phyloP scores from a whole-genome alignment of 2,797 vertebrate species.

The Myripristis jacobus region DNA sequence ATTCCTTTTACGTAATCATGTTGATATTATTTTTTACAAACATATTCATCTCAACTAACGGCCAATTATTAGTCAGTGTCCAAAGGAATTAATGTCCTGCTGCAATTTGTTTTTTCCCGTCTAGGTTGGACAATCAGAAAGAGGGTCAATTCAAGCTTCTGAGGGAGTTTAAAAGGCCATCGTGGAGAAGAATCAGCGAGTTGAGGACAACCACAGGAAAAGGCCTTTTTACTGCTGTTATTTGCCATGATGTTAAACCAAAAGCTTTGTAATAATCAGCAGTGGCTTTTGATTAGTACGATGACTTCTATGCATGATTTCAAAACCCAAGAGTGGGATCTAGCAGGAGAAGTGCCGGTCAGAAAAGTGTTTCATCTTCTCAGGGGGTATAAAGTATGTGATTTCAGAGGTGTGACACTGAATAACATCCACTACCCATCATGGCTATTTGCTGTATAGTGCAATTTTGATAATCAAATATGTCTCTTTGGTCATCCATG shows the following conservation, averaged over 20 bases:
- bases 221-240: constrained; percentile 17
- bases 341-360: constrained; percentile 6
- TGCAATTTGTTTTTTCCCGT: constrained; percentile 16
- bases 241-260: constrained; percentile 20
- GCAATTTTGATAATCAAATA: constrained; percentile 29
- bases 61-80: neutral
- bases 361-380: constrained; percentile 43
- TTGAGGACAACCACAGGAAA: constrained; percentile 15
- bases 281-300: constrained; percentile 2
- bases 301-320: constrained; percentile 15
- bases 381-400: constrained; percentile 26
- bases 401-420: constrained; percentile 11
- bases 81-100: neutral
- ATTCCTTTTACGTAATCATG: no score
- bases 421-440: constrained; percentile 14
- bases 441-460: constrained; percentile 1
- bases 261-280: constrained; percentile 23
- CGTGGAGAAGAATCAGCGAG: neutral
- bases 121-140: constrained; percentile 51
- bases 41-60: no score
- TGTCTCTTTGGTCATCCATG: no score
- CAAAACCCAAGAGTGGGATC: constrained; percentile 8
- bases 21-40: no score
- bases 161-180: constrained; percentile 23
- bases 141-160: constrained; percentile 17